Base-by-base conservation (phyloP, 1,140 invertebrate genomes). In the Daktulosphaira vitifoliae region DNA sequence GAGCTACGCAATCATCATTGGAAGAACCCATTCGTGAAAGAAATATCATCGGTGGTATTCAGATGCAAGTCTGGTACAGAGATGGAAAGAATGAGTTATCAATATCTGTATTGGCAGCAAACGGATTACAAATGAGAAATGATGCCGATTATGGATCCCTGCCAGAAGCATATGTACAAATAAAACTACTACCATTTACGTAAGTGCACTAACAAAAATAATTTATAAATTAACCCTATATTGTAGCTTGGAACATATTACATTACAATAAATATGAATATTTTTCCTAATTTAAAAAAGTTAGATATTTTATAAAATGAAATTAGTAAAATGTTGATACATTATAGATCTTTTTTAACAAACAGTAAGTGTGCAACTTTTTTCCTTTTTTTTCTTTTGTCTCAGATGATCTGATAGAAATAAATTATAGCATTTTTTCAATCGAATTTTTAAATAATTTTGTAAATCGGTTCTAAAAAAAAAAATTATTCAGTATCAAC, bases 61-160 rank as follows among this genome's bases (percentile, higher is more conserved):
- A 91, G 76, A 81, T 92, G 67, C 88, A 91, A 76, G 84, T 92
- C 18, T 90, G 86, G 83, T 92, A 90, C 75, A 85, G 90, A 71
- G 81, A 83, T 20, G 88, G 90, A 69, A 80, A 87, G 37, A 83
- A 81, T 68, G 89, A 90, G 71, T 76, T 91, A 66, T 85, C 90
- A 1, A 86, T 91, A 8, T 86, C 88, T 4, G 81, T 92, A 25
- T 81, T 91, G 72, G 88, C 87, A 4, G 89, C 84, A 7, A 88
- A 91, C 70, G 88, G 90, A 74, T 78, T 92, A 67, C 85, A 87
- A 38, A 72, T 81, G 0, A 78, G 89, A 38, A 87, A 90, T 70
- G 87, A 90, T 68, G 81, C 81, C 23, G 76, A 83, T 39, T 85
- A 85, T 38, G 87, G 81, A 72, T 80, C 79, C 59, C 74, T 85